A percentile compares a stretch with the other conserved stretches of the same genome.
Conservation (phyloP, 2,888 invertebrate species). For the Amblyjoppa fuscipennis region DNA sequence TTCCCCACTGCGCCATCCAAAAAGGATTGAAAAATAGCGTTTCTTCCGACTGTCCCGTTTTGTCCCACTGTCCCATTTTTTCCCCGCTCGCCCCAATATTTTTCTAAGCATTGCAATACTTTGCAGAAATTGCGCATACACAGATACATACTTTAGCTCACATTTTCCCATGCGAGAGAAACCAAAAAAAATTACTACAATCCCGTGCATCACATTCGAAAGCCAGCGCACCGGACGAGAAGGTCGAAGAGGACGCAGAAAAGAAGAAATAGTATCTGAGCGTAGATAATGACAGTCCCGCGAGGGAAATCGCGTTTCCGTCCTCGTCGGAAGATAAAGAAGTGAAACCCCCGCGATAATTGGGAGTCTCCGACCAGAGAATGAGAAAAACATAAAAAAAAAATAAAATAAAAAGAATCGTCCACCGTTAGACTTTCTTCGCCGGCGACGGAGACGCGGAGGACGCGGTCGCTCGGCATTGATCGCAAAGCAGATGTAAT, state of each 20-base stretch:
- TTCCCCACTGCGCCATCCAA: no score
- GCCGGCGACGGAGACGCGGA: conserved; percentile 2
- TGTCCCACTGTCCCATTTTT: no score
- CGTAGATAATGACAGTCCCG: neutral
- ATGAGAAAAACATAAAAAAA: neutral
- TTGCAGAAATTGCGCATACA: no score
- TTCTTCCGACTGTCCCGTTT: no score
- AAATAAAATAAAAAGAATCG: neutral
- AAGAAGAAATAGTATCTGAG: neutral
- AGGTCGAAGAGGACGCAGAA: neutral
- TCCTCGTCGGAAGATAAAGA: conserved; percentile 17
- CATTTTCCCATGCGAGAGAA: no score
- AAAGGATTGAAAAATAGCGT: no score
- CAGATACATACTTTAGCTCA: no score
- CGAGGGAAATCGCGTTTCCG: conserved; percentile 20
- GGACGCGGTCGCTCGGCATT: neutral
- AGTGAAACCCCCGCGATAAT: conserved; percentile 34
- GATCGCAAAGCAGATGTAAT: conserved; percentile 19
- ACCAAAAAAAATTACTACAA: neutral
- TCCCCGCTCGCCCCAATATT: no score
- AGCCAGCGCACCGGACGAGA: neutral
- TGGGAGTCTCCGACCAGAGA: conserved; percentile 9
- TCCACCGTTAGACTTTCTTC: conserved; percentile 33
- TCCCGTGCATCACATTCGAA: neutral
- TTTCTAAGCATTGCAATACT: no score